phyloP scores from a whole-genome alignment of 1,140 invertebrate species.

The Neodiprion lecontei region DNA sequence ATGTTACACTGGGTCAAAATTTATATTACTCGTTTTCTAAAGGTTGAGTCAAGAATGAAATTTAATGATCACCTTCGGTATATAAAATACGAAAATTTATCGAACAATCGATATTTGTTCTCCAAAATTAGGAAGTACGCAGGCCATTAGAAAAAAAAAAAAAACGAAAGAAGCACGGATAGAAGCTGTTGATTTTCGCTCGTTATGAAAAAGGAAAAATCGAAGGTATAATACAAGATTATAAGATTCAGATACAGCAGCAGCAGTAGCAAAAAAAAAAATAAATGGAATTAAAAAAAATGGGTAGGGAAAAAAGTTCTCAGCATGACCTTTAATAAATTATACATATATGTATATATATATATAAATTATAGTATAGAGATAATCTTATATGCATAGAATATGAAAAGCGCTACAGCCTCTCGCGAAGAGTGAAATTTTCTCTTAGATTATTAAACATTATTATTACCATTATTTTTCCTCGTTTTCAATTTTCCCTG shows the following conservation, averaged over 20 bases:
- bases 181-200: conserved; percentile 24
- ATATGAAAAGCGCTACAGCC: neutral
- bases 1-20: too few relatives aligned
- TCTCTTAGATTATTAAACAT: neutral
- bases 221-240: too few relatives aligned
- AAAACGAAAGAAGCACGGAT: conserved; percentile 13
- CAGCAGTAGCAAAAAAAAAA: too few relatives aligned
- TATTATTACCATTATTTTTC: neutral
- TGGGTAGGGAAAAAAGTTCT: too few relatives aligned
- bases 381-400: neutral
- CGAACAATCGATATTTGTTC: neutral
- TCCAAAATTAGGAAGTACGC: neutral
- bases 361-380: neutral
- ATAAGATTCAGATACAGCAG: too few relatives aligned
- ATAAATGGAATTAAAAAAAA: too few relatives aligned
- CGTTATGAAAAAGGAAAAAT: too few relatives aligned
- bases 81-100: neutral
- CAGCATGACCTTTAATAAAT: too few relatives aligned
- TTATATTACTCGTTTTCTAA: too few relatives aligned
- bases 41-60: too few relatives aligned
- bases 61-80: neutral
- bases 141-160: conserved; percentile 9
- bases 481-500: neutral
- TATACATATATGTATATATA: too few relatives aligned
- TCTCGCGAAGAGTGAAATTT: neutral